Percentiles rank a stretch among this genome's conserved stretches.
These are phyloP conservation scores for Zaprionus tsacasi DNA, from an alignment of 1,140 invertebrate species.

Conservation along the genomic window DNA sequence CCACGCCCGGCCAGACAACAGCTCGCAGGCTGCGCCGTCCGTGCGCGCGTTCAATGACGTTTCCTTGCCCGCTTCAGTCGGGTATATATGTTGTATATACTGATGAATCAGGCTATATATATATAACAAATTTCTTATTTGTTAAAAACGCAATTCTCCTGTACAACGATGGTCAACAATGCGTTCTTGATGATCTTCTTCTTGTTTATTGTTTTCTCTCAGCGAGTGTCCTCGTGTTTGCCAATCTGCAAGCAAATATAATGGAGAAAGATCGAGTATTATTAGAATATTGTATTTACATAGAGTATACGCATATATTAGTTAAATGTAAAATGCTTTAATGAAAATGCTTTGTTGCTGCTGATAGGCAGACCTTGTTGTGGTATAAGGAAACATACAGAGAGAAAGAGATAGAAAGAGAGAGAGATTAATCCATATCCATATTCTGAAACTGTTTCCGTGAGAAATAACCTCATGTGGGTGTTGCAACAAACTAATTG, in stretches of 20 bases:
- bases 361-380: slow-evolving; percentile 12
- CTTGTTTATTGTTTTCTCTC: slow-evolving; percentile 9
- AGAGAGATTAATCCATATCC: slow-evolving; percentile 4
- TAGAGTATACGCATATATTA: not conserved
- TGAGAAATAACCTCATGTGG: not conserved
- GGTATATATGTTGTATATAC: slow-evolving; percentile 25
- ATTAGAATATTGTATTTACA: slow-evolving; percentile 3
- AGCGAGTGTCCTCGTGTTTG: slow-evolving; percentile 30
- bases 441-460: slow-evolving; percentile 3
- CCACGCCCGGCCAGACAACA: slow-evolving; percentile 66
- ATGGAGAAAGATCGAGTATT: slow-evolving; percentile 30
- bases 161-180: slow-evolving; percentile 26
- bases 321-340: slow-evolving; percentile 25
- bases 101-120: slow-evolving; percentile 13
- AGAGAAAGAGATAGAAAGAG: not conserved
- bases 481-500: not conserved
- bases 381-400: slow-evolving; percentile 31
- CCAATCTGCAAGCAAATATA: slow-evolving; percentile 27
- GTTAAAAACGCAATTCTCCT: slow-evolving; percentile 61
- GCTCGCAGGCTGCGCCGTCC: slow-evolving; percentile 64
- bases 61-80: slow-evolving; percentile 54
- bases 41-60: slow-evolving; percentile 73
- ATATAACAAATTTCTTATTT: slow-evolving; percentile 34
- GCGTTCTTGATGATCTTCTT: slow-evolving; percentile 23
- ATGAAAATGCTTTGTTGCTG: slow-evolving; percentile 30